A percentile compares a stretch with the other conserved stretches of the same genome.
phyloP scores from a whole-genome alignment of 2,888 invertebrate genomes.

The Cantharis lateralis region DNA sequence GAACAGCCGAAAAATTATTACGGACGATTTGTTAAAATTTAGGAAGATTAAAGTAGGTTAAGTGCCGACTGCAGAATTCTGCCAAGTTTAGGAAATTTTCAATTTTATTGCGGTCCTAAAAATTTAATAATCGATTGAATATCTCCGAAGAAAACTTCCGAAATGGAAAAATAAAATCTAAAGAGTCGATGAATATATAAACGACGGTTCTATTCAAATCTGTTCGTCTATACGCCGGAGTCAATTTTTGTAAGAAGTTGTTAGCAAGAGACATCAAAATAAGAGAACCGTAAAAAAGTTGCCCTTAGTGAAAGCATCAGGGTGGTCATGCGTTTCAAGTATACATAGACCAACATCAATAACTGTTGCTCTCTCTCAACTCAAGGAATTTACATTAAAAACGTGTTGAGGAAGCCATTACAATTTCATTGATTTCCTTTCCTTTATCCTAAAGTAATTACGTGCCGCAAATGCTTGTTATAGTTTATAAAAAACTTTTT shows the following conservation, averaged over 20 bases:
- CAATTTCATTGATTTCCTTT: slow-evolving; percentile 2
- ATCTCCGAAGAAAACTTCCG: neutral
- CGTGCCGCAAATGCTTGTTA: neutral
- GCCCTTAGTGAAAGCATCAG: neutral
- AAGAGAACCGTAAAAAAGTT: neutral
- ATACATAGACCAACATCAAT: slow-evolving; percentile 3
- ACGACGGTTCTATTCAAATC: neutral
- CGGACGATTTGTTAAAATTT: neutral
- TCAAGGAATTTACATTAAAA: slow-evolving; percentile 5
- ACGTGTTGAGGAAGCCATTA: slow-evolving; percentile 8
- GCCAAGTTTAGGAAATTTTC: neutral
- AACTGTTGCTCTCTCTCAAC: neutral
- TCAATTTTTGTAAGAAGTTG: neutral
- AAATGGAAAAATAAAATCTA: neutral
- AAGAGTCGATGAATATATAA: neutral
- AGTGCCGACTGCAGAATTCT: neutral
- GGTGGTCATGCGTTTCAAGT: slow-evolving; percentile 2
- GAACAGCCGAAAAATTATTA: neutral
- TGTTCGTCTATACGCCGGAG: neutral
- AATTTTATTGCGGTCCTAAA: neutral
- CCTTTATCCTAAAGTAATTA: neutral
- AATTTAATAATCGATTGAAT: neutral
- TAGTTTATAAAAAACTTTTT: neutral
- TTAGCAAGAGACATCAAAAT: neutral
- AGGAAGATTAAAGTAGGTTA: neutral